Evolutionary conservation across 1,140 invertebrate species (phyloP).

Genomic region (Drosophila orosa): DNA sequence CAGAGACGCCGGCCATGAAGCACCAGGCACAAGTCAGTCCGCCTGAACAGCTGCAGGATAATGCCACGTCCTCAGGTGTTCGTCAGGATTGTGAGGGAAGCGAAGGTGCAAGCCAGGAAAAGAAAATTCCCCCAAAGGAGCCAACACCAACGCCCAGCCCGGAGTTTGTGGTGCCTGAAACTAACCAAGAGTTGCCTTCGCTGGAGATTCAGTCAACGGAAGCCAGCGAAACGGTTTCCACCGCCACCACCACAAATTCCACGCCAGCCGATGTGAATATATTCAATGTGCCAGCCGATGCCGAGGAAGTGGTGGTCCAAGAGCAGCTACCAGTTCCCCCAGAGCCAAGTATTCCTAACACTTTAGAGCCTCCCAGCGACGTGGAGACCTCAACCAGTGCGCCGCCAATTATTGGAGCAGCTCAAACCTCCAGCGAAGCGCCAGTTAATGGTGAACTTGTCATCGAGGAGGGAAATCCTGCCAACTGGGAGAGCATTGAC

Average conservation of each 20-base stretch:
- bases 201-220: conserved; percentile 3
- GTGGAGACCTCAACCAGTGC: conserved; percentile 22
- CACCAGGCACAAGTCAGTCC: conserved; percentile 27
- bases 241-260: conserved; percentile 1
- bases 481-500: conserved; percentile 83
- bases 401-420: background rate
- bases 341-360: conserved; percentile 7
- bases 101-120: background rate
- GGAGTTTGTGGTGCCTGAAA: conserved; percentile 32
- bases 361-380: conserved; percentile 32
- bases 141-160: conserved; percentile 2
- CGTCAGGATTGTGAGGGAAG: conserved; percentile 17
- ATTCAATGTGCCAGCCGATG: conserved; percentile 69
- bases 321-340: background rate
- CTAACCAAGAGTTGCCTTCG: conserved; percentile 35
- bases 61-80: conserved; percentile 29
- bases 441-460: conserved; percentile 41
- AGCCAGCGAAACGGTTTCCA: conserved; percentile 14
- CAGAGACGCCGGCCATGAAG: conserved; percentile 2
- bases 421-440: conserved; percentile 16
- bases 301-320: conserved; percentile 35
- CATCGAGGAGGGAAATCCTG: conserved; percentile 55
- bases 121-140: background rate
- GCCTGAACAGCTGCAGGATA: conserved; percentile 24
- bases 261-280: conserved; percentile 74